Evolutionary conservation across 2,888 invertebrate species (phyloP), one percentile per base, ranked within the genome.

Genomic region (Charanyca ferruginea): DNA sequence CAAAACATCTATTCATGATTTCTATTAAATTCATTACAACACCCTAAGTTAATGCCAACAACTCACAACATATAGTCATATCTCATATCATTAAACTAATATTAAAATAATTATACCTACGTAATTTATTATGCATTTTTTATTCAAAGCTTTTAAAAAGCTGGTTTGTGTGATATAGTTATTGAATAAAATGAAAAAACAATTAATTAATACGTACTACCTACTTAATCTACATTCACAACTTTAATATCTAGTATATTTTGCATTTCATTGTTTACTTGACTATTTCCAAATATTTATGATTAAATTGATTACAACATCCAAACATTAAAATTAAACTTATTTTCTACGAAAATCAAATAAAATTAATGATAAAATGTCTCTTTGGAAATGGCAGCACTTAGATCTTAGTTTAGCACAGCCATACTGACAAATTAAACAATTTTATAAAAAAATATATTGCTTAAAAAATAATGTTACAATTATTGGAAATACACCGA

Each of bases 311-410:
- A n/a, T 41, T 25, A 54, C 48, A 5, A 20, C 25, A 61, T 44
- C 13, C 32, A 57, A 48, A 48, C 41, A 53, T 47, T 48, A 60
- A 53, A 73, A 35, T 38, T 59, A 63, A 59, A 68, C 47, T 42
- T 60, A 63, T 16, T n/a, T n/a, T 48, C 9, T 57, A 66, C n/a
- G 23, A 67, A 54, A 48, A 55, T n/a, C 16, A 3, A 48, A 54
- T 57, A 42, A 70, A 66, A 64, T 42, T 60, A 66, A 49, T 42
- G 20, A 41, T 51, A 42, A 63, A 66, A 47, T 48, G 48, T 65
- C 59, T 81, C 79, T 83, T 84, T 84, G 84, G 80, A 65, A 75
- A 80, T 79, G 77, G 54, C 77, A 72, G 77, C 59, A 70, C 65
- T 76, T 74, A 51, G 59, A 45, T 71, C 66, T 71, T 76, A 83